These are phyloP conservation scores for Rhinoptilus africanus DNA, from an alignment of 2,113 vertebrate genomes.

Conservation along the genomic window DNA sequence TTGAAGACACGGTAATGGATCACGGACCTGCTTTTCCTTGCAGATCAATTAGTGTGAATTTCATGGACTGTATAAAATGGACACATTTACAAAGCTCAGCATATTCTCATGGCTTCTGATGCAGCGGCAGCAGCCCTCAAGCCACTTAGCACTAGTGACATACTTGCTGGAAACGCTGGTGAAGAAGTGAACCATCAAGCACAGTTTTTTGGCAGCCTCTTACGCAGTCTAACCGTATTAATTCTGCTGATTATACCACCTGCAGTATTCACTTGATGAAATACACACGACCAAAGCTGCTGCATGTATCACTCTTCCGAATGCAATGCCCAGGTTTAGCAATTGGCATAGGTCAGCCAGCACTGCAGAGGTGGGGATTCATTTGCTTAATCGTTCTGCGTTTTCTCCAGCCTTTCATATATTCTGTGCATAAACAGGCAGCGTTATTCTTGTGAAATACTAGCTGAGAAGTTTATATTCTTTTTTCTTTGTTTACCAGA, in stretches of 20 bases:
- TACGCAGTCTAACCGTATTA: constrained; percentile 56
- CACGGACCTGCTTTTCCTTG: constrained; percentile 42
- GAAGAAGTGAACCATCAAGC: constrained; percentile 32
- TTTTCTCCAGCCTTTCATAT: not conserved
- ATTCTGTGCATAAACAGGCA: not conserved
- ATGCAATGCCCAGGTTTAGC: not conserved
- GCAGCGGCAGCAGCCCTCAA: constrained; percentile 48
- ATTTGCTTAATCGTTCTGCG: not conserved
- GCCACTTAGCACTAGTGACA: constrained; percentile 50
- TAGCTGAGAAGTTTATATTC: not conserved
- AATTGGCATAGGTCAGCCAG: not conserved
- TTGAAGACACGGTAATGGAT: constrained; percentile 64
- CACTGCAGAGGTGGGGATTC: not conserved
- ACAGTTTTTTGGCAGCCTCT: constrained; percentile 67
- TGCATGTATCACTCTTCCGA: not conserved
- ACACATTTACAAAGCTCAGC: constrained; percentile 72
- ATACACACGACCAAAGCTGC: not conserved
- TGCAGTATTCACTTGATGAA: constrained; percentile 64
- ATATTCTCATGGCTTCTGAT: constrained; percentile 50
- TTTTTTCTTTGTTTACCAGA: not conserved
- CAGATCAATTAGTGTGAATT: constrained; percentile 75
- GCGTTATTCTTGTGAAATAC: not conserved
- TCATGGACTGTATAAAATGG: constrained; percentile 66
- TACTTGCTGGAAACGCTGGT: constrained; percentile 64
- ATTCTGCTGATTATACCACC: constrained; percentile 73